Base-by-base conservation (phyloP, 2,888 invertebrate species). In the Salticus scenicus region DNA sequence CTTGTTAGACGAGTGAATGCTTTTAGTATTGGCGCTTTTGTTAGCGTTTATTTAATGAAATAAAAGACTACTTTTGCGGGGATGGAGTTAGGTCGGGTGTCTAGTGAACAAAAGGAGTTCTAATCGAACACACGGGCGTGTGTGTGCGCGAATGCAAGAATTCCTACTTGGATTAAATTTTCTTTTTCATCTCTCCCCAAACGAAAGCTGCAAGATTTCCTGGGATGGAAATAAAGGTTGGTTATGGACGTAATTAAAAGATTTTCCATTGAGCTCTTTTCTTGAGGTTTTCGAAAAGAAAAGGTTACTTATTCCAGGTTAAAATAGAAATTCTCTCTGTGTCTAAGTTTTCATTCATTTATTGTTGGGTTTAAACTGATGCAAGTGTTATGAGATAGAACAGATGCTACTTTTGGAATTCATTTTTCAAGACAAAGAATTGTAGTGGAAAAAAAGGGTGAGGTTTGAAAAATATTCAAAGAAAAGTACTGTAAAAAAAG, bases 1-100 rank as follows among this genome's bases (percentile, higher is more conserved):
- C 83, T 84, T 84, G 83, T 84, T 84, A 84, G 83, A 73, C 83
- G 83, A 84, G 37, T 72, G 83, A 84, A 73, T 73, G 82, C 82
- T 75, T 57, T 71, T 51, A 66, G 82, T 76, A 83, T 83, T 76
- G 82, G 82, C 41, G 67, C 75, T 76, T 84, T 84, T 77, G 76
- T 77, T 71, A 70, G 51, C 2, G 67, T 67, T 57, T 51, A 57
- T 73, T 77, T 84, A 84, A 84, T 84, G 83, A 84, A 84, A 84
- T 84, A 84, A 84, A 73, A 73, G 76, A 69, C 71, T n/a, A 37
- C 33, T 28, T 69, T 41, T 67, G 67, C 33, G 67, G 31, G 67
- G 67, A n/a, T n/a, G 28, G 67, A 67, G 37, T 17, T 5, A 33
- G 33, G 33, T 67, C 30, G 63, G 37, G 78, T 20, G 57, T 42